phyloP scores from a whole-genome alignment of 2,797 vertebrate species.

The Pseudomugil gertrudae region DNA sequence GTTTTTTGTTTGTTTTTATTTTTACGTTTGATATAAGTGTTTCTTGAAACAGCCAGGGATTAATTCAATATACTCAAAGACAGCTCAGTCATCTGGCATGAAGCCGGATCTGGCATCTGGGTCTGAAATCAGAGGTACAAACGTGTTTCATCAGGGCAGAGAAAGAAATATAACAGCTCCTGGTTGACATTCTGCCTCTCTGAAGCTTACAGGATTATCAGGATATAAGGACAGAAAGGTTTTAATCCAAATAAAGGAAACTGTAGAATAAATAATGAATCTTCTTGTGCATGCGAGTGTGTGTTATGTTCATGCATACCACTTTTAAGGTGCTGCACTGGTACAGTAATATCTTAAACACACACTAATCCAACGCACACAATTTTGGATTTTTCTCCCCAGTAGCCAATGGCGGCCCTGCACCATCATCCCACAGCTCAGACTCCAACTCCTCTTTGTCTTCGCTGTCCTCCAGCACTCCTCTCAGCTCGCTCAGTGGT shows the following conservation, averaged over 20 bases:
- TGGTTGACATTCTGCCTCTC: conserved; percentile 30
- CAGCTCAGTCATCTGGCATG: conserved; percentile 46
- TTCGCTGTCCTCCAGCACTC: conserved; percentile 90
- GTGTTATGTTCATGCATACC: neutral
- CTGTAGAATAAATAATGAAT: conserved; percentile 27
- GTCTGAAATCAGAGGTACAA: conserved; percentile 37
- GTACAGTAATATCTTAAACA: conserved; percentile 1
- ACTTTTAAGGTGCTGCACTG: neutral
- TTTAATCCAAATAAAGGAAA: conserved; percentile 36
- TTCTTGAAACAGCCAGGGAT: conserved; percentile 54
- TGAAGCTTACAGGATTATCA: conserved; percentile 46
- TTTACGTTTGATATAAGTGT: conserved; percentile 32
- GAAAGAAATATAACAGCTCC: conserved; percentile 16
- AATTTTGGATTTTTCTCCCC: conserved; percentile 42
- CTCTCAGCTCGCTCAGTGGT: conserved; percentile 86
- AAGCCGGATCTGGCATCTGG: conserved; percentile 52
- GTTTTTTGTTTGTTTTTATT: conserved; percentile 30
- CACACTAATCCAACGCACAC: conserved; percentile 10
- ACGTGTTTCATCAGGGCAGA: conserved; percentile 26
- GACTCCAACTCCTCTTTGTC: conserved; percentile 93
- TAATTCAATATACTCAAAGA: conserved; percentile 46
- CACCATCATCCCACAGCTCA: conserved; percentile 86
- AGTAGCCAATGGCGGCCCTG: conserved; percentile 88
- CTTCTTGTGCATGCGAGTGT: conserved; percentile 7
- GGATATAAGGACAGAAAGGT: conserved; percentile 33